Conservation (phyloP, 2,797 vertebrate genomes). For the Sphenodon punctatus region DNA sequence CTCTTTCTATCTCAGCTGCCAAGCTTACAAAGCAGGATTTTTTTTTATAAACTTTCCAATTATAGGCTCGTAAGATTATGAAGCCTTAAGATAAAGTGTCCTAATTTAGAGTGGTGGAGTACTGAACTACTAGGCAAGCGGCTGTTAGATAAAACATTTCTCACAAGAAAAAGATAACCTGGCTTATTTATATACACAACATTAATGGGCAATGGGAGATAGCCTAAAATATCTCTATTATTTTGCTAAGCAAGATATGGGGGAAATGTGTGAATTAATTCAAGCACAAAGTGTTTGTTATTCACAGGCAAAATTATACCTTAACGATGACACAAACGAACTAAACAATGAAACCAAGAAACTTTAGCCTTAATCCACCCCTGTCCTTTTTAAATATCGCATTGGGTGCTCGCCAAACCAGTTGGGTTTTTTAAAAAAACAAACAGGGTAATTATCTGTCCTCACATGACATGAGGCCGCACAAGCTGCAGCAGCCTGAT, state of each 20-base stretch:
- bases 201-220: conserved; percentile 68
- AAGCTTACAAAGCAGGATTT: conserved; percentile 81
- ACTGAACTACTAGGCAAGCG: conserved; percentile 73
- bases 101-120: conserved; percentile 80
- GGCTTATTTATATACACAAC: conserved; percentile 80
- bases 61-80: conserved; percentile 85
- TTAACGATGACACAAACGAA: conserved; percentile 57
- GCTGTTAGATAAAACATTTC: conserved; percentile 81
- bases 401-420: neutral
- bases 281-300: conserved; percentile 58
- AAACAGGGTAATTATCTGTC: too few relatives aligned
- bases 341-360: conserved; percentile 56
- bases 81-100: conserved; percentile 84
- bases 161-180: conserved; percentile 78
- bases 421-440: too few relatives aligned
- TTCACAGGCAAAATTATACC: conserved; percentile 54
- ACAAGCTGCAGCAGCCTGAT: too few relatives aligned
- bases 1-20: conserved; percentile 82
- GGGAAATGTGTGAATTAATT: conserved; percentile 67
- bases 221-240: conserved; percentile 66
- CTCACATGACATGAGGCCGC: too few relatives aligned
- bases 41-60: conserved; percentile 84
- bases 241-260: conserved; percentile 58
- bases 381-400: conserved; percentile 18
- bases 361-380: conserved; percentile 23